Evolutionary conservation across 2,888 invertebrate genomes (phyloP).

Genomic region (Sarcophaga subvicina): DNA sequence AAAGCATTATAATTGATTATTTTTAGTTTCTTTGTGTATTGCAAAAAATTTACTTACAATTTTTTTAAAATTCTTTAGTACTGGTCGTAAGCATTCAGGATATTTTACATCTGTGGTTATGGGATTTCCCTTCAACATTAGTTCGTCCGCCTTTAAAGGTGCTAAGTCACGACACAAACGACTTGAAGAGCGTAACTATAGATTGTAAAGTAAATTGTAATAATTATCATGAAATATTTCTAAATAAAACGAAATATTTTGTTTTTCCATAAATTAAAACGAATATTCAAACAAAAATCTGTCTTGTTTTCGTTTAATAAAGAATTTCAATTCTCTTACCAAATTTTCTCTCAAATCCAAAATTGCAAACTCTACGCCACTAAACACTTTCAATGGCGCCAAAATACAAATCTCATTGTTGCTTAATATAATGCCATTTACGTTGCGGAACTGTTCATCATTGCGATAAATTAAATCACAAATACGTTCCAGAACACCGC

Average conservation of each 20-base stretch:
- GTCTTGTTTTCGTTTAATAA: too few species aligned
- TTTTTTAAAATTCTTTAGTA: slow-evolving; percentile 75
- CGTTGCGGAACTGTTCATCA: slow-evolving; percentile 73
- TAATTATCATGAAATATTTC: too few species aligned
- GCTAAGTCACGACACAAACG: slow-evolving; percentile 75
- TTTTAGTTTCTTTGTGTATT: background rate
- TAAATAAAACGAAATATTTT: too few species aligned
- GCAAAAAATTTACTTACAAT: slow-evolving; percentile 70
- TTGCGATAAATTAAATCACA: slow-evolving; percentile 76
- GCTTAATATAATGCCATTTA: slow-evolving; percentile 76
- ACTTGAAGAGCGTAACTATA: slow-evolving; percentile 24
- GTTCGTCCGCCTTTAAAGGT: slow-evolving; percentile 74
- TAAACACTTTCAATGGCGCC: slow-evolving; percentile 74
- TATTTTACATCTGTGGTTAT: slow-evolving; percentile 74
- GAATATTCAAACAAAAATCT: too few species aligned
- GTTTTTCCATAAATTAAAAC: too few species aligned
- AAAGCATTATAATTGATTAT: background rate
- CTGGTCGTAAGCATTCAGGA: slow-evolving; percentile 75
- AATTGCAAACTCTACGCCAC: slow-evolving; percentile 74
- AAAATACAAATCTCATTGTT: slow-evolving; percentile 75
- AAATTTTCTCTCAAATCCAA: slow-evolving; percentile 76
- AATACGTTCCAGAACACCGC: slow-evolving; percentile 74
- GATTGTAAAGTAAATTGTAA: background rate
- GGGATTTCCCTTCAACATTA: slow-evolving; percentile 76
- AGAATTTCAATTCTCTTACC: slow-evolving; percentile 67